Evolutionary conservation across 2,113 vertebrate genomes (phyloP), one percentile per base, ranked within the genome.

Genomic region (Scomber colias): DNA sequence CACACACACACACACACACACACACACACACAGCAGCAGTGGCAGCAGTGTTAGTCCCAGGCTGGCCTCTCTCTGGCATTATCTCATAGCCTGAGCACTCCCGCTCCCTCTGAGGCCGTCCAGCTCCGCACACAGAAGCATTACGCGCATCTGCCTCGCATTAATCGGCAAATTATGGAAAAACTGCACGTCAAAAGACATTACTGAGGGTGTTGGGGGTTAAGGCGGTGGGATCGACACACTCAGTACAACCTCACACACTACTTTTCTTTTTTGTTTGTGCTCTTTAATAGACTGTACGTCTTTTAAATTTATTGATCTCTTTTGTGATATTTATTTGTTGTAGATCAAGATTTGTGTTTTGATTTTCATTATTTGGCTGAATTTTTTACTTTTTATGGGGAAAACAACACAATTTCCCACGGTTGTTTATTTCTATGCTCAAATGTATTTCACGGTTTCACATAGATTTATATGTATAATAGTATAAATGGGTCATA

Each of bases 21-120:
- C 14, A 50, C 45, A 68, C 54, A 72, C 44, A 77, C 19, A 62
- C 48, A 67, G 31, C 75, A 85, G 81, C 56, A 75, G 84, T 48
- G 59, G 84, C 84, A 82, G 82, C 57, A 27, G 86, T 72, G 83
- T 85, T 71, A 75, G 90, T 92, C 79, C 63, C 71, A 81, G 77
- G 77, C 84, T 91, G 90, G 87, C 89, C 82, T 88, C 87, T 83
- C 64, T 85, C 76, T 84, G 84, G 81, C 91, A 94, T 95, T 93
- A 93, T 94, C 93, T 95, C 94, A 93, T 90, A 76, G 85, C 90
- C 91, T 84, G 92, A 94, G 93, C 90, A 94, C 90, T 94, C 92
- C 86, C 84, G 87, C 87, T 89, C 67, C 64, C 77, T 85, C 86
- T 66, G 84, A 87, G 82, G 81, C 53, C 54, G 59, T 61, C 86